A percentile compares a stretch with the other conserved stretches of the same genome.
These are phyloP conservation scores for Muricea muricata DNA, from an alignment of 92 coral and sea anemone genomes.

Conservation along the genomic window DNA sequence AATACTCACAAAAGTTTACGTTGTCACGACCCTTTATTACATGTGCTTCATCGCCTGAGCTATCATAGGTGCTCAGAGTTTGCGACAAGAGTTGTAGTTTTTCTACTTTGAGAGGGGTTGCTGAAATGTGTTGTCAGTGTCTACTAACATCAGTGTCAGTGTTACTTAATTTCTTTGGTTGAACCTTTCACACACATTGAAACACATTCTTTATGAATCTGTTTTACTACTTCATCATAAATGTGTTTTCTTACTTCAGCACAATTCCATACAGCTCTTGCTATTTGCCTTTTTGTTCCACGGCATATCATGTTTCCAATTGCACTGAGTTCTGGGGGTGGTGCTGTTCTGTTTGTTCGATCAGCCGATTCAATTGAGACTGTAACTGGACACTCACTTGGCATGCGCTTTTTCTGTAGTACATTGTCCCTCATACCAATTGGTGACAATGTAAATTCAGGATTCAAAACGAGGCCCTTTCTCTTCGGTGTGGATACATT, in stretches of 20 bases:
- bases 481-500: background rate
- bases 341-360: background rate
- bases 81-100: too few species aligned
- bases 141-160: background rate
- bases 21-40: too few species aligned
- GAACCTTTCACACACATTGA: background rate
- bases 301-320: background rate
- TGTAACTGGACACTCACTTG: background rate
- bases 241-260: background rate
- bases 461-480: background rate
- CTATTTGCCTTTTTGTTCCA: background rate
- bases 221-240: background rate
- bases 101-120: too few species aligned
- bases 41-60: too few species aligned
- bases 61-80: too few species aligned
- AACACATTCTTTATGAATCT: background rate
- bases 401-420: background rate
- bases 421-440: background rate
- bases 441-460: background rate
- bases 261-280: background rate
- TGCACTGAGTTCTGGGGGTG: background rate
- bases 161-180: background rate
- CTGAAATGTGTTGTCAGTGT: too few species aligned
- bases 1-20: too few species aligned
- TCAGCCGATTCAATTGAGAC: background rate